Conservation (phyloP, 2,888 invertebrate genomes). For the Drosophila tripunctata region DNA sequence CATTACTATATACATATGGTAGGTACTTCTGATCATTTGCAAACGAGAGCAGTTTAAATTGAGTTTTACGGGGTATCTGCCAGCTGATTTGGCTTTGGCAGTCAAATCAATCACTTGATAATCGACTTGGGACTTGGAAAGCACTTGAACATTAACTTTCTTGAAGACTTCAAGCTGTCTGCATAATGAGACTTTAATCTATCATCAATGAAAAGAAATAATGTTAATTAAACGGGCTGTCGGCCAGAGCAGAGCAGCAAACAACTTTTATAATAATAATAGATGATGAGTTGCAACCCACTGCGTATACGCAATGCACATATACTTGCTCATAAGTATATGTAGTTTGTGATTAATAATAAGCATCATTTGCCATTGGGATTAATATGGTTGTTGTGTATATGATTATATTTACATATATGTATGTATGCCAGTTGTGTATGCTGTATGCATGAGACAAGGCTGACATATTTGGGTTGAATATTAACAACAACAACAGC, state of each 20-base stretch:
- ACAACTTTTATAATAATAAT: neutral
- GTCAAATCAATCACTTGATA: constrained; percentile 22
- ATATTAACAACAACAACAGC: constrained; percentile 29
- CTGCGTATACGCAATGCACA: constrained; percentile 49
- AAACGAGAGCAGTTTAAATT: too few species aligned
- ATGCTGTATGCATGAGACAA: constrained; percentile 30
- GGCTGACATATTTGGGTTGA: constrained; percentile 72
- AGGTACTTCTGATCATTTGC: too few species aligned
- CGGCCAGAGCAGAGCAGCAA: neutral
- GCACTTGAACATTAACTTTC: constrained; percentile 35
- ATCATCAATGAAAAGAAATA: constrained; percentile 18
- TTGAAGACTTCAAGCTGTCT: constrained; percentile 4
- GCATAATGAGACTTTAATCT: constrained; percentile 45
- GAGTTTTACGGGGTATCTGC: constrained; percentile 14
- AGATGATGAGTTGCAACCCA: constrained; percentile 21
- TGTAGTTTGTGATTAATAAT: constrained; percentile 28
- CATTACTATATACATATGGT: too few species aligned
- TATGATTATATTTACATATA: constrained; percentile 1
- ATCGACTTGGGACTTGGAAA: constrained; percentile 21
- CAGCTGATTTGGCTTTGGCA: neutral
- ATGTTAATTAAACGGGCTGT: constrained; percentile 35
- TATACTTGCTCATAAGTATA: neutral
- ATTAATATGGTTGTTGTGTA: constrained; percentile 21
- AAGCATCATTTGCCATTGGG: constrained; percentile 21
- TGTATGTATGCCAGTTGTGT: constrained; percentile 31